Evolutionary conservation across 2,888 invertebrate genomes (phyloP).

Genomic region (Brachylomia viminalis): DNA sequence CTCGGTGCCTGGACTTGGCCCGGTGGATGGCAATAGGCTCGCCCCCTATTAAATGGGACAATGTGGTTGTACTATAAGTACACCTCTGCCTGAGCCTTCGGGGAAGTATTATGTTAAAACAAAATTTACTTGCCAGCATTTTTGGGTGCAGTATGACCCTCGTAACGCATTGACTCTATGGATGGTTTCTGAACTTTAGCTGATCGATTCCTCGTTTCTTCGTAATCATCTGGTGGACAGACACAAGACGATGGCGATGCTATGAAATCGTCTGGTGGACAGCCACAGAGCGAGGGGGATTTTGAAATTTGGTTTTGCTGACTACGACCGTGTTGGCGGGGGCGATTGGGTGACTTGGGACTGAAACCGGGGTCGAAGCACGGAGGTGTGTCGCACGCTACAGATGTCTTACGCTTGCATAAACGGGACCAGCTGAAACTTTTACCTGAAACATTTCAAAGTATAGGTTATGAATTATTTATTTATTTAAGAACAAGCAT

Average conservation of each 20-base stretch:
- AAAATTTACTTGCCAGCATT: background rate
- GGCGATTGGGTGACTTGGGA: background rate
- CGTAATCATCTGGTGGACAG: background rate
- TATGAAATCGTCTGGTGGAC: background rate
- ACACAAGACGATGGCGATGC: no score
- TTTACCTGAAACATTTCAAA: background rate
- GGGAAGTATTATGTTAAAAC: background rate
- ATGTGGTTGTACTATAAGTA: no score
- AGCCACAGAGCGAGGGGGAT: no score
- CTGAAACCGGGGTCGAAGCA: background rate
- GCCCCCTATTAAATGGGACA: no score
- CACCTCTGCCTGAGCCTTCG: no score
- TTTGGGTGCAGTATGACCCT: background rate
- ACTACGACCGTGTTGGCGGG: no score
- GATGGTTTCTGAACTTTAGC: constrained; percentile 12
- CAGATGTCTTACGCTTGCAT: no score
- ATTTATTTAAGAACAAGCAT: no score
- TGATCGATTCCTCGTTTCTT: background rate
- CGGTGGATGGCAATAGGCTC: no score
- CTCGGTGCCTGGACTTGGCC: background rate
- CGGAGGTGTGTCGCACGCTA: background rate
- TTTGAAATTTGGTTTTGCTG: background rate
- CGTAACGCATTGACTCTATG: background rate
- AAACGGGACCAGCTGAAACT: background rate
- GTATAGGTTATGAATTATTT: background rate